Evolutionary conservation across 2,888 invertebrate species (phyloP), one percentile per base, ranked within the genome.

Genomic region (Portevinia maculata): DNA sequence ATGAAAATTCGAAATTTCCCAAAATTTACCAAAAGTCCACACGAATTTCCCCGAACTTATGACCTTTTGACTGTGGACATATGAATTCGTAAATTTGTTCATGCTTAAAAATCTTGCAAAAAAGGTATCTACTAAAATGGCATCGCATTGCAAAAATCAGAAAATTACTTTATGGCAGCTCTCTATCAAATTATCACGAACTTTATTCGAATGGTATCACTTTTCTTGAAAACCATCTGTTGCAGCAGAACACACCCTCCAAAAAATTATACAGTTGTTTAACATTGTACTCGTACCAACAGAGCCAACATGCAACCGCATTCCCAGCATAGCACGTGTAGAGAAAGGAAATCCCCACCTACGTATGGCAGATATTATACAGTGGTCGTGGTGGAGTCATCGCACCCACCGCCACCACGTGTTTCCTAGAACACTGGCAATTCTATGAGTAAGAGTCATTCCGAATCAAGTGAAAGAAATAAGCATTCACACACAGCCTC

Each of bases 231-330:
- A 1, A 34, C 28, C 74, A 74, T 65, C 57, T 74, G 65, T 65
- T 62, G 53, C 60, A 53, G 55, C 48, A 46, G 46, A 44, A 19
- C 52, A 71, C 44, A 55, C 62, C 60, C 71, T 41, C 44, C 11
- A 67, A 41, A 21, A 13, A 3, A 5, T 15, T 39, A 39, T 7
- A 39, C 0, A 15, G 44, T 28, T 55, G 39, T 39, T 37, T 57
- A 67, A 67, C 73, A 73, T 15, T n/a, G 3, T n/a, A n/a, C n/a
- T 50, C 34, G 37, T 34, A 50, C 21, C 69, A n/a, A n/a, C n/a
- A 75, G 67, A 65, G n/a, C 6, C 59, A 79, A 79, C 79, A 39
- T 73, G 59, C 1, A 79, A 62, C 73, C 6, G 9, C 17, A 32
- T 4, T 28, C 24, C 7, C 13, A 57, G 50, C 0, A 13, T n/a